phyloP scores from a whole-genome alignment of 2,113 vertebrate genomes.

The Phainopepla nitens region DNA sequence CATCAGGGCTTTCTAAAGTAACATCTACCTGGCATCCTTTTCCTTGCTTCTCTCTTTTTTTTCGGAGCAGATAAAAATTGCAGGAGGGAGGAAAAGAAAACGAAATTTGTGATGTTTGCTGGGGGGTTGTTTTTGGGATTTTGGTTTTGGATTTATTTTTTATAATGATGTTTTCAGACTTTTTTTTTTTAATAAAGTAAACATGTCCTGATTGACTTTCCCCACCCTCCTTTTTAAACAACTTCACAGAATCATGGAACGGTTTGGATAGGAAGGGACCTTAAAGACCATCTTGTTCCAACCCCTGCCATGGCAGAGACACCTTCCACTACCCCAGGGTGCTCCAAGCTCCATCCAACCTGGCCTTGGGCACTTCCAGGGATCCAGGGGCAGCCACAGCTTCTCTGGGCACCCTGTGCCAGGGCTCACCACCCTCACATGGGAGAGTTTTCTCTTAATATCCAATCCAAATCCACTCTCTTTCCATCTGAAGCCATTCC shows the following conservation, averaged over 20 bases:
- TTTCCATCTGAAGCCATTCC: neutral
- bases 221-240: neutral
- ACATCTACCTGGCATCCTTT: neutral
- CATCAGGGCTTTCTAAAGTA: neutral
- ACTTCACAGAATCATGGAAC: neutral
- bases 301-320: neutral
- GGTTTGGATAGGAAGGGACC: neutral
- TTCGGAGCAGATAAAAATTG: neutral
- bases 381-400: neutral
- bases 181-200: neutral
- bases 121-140: neutral
- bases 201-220: neutral
- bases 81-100: neutral
- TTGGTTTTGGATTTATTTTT: too few relatives aligned
- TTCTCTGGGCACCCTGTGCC: neutral
- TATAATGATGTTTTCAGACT: too few relatives aligned
- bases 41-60: neutral
- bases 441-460: neutral
- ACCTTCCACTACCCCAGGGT: fast-evolving
- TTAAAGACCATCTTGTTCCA: neutral
- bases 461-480: neutral
- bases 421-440: fast-evolving
- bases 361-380: neutral
- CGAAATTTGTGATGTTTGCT: neutral
- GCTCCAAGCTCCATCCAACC: fast-evolving